A percentile compares a stretch with the other conserved stretches of the same genome.
Conservation (phyloP, 2,113 vertebrate species). For the Jaculus jaculus region DNA sequence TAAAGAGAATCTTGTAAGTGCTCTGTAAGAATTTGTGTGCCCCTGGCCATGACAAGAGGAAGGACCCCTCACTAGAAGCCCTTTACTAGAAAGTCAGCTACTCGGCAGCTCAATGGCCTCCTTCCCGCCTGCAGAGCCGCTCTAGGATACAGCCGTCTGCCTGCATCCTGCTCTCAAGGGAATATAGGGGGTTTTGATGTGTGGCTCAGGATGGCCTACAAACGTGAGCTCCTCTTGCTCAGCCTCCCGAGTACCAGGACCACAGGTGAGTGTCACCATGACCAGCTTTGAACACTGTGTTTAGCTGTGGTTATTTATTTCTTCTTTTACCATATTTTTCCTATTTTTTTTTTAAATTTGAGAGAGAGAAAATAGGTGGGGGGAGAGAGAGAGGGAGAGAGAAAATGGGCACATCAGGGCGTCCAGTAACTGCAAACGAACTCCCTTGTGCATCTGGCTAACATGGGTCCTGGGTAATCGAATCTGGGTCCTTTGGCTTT, state of each 20-base stretch:
- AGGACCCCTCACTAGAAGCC: background rate
- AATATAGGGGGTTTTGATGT: background rate
- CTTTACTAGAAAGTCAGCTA: background rate
- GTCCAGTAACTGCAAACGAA: too few species aligned
- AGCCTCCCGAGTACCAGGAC: background rate
- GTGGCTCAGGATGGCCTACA: background rate
- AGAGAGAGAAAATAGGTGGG: too few species aligned
- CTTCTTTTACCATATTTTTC: background rate
- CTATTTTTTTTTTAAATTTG: too few species aligned
- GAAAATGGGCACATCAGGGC: too few species aligned
- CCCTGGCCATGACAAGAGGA: background rate
- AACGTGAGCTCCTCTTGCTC: background rate
- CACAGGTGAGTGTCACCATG: background rate
- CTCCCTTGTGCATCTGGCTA: too few species aligned
- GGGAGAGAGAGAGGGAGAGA: too few species aligned
- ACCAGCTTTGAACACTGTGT: background rate
- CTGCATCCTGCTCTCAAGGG: background rate
- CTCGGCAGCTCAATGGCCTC: background rate
- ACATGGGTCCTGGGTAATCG: too few species aligned
- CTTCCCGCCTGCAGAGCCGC: background rate
- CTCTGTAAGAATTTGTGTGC: background rate
- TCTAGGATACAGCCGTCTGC: background rate
- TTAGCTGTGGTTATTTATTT: background rate
- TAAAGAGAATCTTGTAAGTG: background rate
- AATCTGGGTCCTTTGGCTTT: too few species aligned